Conservation (phyloP, 2,888 invertebrate species). For the Leptarthrus brevirostris region DNA sequence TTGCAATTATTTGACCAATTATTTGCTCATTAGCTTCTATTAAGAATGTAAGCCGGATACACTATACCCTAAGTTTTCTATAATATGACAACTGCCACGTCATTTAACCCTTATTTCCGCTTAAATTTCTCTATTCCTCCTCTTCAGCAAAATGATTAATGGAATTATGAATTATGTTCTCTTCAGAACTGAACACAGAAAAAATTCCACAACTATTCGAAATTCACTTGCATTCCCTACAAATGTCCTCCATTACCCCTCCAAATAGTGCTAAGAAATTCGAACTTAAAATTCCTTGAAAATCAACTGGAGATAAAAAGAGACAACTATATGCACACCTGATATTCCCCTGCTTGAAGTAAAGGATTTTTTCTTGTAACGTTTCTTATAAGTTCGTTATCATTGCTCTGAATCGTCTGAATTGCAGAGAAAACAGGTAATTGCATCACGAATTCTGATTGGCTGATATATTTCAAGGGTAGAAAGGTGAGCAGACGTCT, state of each 20-base stretch:
- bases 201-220: neutral
- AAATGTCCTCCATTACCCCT: constrained; percentile 15
- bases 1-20: too few relatives aligned
- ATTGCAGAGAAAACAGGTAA: constrained; percentile 33
- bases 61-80: too few relatives aligned
- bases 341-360: neutral
- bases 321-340: too few relatives aligned
- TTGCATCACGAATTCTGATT: constrained; percentile 12
- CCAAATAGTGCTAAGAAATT: neutral
- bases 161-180: constrained; percentile 18
- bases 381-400: constrained; percentile 29
- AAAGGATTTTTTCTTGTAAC: constrained; percentile 21
- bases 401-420: neutral
- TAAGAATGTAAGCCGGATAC: too few relatives aligned
- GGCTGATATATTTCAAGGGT: constrained; percentile 4
- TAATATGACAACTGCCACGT: neutral
- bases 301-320: too few relatives aligned
- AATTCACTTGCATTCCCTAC: neutral
- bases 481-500: constrained; percentile 20
- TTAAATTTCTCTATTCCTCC: neutral
- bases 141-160: constrained; percentile 22
- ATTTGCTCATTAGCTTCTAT: too few relatives aligned
- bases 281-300: neutral
- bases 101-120: neutral
- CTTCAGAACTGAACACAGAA: neutral